These are phyloP conservation scores for Sebastes variabilis DNA, from an alignment of 2,797 vertebrate genomes.

Conservation along the genomic window DNA sequence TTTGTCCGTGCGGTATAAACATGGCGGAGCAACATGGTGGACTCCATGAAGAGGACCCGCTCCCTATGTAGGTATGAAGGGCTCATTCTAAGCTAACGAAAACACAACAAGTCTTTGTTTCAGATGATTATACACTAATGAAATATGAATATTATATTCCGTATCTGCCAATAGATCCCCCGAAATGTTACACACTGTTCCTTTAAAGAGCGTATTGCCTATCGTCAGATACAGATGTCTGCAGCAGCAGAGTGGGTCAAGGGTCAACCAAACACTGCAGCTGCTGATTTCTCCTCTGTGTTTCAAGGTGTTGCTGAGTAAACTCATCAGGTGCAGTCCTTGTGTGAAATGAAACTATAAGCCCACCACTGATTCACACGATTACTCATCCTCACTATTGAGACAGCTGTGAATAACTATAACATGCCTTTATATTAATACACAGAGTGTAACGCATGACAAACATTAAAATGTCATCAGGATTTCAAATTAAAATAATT, in stretches of 20 bases:
- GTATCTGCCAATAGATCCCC: no score
- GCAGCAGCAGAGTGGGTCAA: no score
- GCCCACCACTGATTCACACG: background rate
- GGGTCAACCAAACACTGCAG: background rate
- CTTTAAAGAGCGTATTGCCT: background rate
- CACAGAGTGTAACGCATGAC: background rate
- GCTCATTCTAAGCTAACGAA: background rate
- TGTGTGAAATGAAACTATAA: background rate
- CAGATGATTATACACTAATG: background rate
- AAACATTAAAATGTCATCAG: background rate
- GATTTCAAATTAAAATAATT: background rate
- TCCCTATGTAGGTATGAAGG: background rate
- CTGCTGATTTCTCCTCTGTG: background rate
- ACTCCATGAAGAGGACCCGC: background rate
- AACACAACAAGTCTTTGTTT: background rate
- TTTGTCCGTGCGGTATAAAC: no score
- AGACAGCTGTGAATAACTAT: background rate
- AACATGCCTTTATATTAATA: background rate
- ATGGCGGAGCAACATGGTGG: background rate
- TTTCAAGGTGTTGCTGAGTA: background rate
- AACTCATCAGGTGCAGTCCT: background rate
- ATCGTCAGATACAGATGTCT: background rate
- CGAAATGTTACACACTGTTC: background rate
- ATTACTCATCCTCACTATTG: background rate
- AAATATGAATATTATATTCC: background rate